Base-by-base conservation (phyloP, 2,113 vertebrate species). In the Ammodytes marinus region DNA sequence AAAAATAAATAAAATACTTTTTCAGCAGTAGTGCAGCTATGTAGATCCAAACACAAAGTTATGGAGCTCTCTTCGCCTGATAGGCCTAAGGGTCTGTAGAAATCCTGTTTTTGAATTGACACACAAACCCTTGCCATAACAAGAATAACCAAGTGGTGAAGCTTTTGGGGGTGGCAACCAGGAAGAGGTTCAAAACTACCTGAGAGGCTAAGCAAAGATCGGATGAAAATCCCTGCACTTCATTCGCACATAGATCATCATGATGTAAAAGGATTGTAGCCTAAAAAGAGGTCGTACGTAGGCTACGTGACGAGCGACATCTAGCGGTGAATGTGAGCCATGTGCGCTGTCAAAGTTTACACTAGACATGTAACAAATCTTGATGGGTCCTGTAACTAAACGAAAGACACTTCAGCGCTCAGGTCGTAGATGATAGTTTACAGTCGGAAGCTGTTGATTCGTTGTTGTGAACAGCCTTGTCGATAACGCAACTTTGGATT, bases 291-390 rank as follows among this genome's bases (percentile, higher is more conserved):
- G 27, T 27, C 27, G 27, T 27, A 27, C 27, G 27, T 27, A 27
- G 27, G 1, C 27, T 27, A 27, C 27, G 72, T 63, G 27, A 67
- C 9, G 60, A 58, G 76, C 54, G 86, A 63, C 93, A 85, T 64
- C 91, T 93, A 89, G 83, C 6, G 92, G 74, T 65, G 64, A 3
- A 70, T 7, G 8, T 13, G 2, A 69, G 37, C 35, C 40, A 13
- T 39, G 11, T 3, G 7, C 9, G 12, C 8, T 19, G 9, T 19
- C 49, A 2, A 52, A 79, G 65, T 82, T 68, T n/a, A 60, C 37
- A 4, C 10, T 49, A 1, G 15, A 13, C 13, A 47, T 14, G 5
- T 3, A 58, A 15, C 12, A 72, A 14, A 14, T 4, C 4, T 10
- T 42, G 4, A 9, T 45, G 15, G 52, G 40, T 64, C 13, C n/a